phyloP scores from a whole-genome alignment of 2,113 vertebrate genomes.

The Delphinus delphis region DNA sequence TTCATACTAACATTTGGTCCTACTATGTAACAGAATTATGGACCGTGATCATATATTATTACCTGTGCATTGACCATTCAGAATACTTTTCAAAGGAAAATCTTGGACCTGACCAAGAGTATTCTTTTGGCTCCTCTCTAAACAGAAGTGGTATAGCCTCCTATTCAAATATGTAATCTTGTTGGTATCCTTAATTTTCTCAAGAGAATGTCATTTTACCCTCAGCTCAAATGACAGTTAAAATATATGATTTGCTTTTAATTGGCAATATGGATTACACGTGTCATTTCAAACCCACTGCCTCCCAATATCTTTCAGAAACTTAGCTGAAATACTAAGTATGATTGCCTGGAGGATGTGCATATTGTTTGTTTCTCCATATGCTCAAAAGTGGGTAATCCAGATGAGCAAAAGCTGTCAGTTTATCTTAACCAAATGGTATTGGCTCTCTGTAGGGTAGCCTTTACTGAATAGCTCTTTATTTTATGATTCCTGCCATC shows the following conservation, averaged over 20 bases:
- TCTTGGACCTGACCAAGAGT: neutral
- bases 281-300: neutral
- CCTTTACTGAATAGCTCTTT: neutral
- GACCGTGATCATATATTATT: neutral
- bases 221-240: neutral
- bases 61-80: neutral
- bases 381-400: neutral
- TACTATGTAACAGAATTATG: neutral
- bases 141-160: neutral
- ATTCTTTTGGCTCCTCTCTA: neutral
- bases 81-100: conserved; percentile 22
- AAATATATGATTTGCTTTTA: neutral
- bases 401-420: neutral
- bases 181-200: neutral
- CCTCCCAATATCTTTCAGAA: neutral
- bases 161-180: neutral
- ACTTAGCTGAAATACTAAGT: neutral
- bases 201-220: neutral
- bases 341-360: neutral
- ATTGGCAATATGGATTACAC: neutral
- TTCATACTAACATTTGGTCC: neutral
- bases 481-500: neutral
- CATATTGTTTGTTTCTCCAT: neutral
- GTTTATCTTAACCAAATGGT: neutral
- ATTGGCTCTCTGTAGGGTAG: neutral